phyloP scores from a whole-genome alignment of 1,140 invertebrate genomes.

The Cepaea nemoralis region DNA sequence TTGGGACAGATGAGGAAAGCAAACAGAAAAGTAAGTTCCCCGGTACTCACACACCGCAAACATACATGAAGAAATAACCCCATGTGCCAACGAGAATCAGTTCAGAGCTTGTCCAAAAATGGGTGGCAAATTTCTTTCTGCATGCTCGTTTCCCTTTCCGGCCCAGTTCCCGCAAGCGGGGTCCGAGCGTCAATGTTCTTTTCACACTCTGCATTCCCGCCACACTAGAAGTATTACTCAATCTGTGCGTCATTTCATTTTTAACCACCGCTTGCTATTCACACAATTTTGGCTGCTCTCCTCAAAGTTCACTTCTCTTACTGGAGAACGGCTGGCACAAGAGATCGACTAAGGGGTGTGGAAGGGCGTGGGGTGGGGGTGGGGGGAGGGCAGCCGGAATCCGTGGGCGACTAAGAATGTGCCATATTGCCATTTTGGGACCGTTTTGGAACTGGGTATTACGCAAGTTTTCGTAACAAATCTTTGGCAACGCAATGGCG shows the following conservation, averaged over 20 bases:
- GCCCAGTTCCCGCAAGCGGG: neutral
- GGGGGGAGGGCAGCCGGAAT: neutral
- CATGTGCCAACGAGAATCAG: too few species aligned
- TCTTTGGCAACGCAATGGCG: neutral
- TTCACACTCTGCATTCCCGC: too few species aligned
- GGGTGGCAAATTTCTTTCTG: neutral
- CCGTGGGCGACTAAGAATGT: conserved; percentile 8
- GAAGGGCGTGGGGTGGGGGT: too few species aligned
- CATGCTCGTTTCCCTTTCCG: neutral
- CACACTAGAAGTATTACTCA: neutral
- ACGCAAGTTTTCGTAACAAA: neutral
- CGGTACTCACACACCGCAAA: too few species aligned
- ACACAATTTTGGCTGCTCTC: neutral
- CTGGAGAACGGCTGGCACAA: neutral
- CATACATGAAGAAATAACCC: too few species aligned
- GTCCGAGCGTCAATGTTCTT: too few species aligned
- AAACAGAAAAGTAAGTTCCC: too few species aligned
- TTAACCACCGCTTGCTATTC: neutral
- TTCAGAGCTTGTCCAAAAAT: too few species aligned
- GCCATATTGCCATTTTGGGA: conserved; percentile 2
- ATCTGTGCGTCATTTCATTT: neutral
- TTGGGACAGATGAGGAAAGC: too few species aligned
- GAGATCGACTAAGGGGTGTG: neutral
- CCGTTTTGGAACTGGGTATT: neutral
- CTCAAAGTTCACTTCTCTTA: neutral